These are phyloP conservation scores for Sinocyclocheilus maitianheensis DNA, from an alignment of 2,113 vertebrate genomes.

Conservation along the genomic window DNA sequence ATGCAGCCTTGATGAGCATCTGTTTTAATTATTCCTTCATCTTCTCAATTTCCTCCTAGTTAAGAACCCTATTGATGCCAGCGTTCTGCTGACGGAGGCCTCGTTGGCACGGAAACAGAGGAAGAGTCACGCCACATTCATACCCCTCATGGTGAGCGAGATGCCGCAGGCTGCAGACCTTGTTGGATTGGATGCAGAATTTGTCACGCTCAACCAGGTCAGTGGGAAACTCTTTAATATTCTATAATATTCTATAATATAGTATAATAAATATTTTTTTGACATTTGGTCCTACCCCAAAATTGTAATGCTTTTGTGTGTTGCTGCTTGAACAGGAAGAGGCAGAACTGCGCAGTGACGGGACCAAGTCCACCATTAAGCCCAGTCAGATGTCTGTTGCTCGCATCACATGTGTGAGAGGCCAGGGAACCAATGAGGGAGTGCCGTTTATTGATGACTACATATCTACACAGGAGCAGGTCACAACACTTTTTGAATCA, in stretches of 20 bases:
- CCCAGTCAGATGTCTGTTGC: conserved; percentile 99
- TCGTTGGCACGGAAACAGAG: conserved; percentile 94
- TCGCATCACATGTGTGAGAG: conserved; percentile 94
- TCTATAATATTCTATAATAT: background rate
- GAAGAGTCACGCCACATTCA: conserved; percentile 98
- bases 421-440: conserved; percentile 92
- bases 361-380: conserved; percentile 99
- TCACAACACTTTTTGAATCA: conserved; percentile 55
- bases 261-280: no score
- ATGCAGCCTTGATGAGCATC: background rate
- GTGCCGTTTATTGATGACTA: conserved; percentile 98
- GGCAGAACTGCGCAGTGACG: conserved; percentile 94
- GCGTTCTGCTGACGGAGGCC: conserved; percentile 92
- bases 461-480: conserved; percentile 99
- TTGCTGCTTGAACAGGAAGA: conserved; percentile 81
- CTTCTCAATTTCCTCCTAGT: conserved; percentile 74
- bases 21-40: background rate
- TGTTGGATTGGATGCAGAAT: conserved; percentile 95
- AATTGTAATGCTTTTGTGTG: background rate
- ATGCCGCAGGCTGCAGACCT: conserved; percentile 93
- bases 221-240: conserved; percentile 33
- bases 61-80: conserved; percentile 96
- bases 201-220: conserved; percentile 96
- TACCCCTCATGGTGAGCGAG: conserved; percentile 94
- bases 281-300: background rate